These are phyloP conservation scores for Tachypleus tridentatus DNA, from an alignment of 1,140 invertebrate species.

Conservation along the genomic window DNA sequence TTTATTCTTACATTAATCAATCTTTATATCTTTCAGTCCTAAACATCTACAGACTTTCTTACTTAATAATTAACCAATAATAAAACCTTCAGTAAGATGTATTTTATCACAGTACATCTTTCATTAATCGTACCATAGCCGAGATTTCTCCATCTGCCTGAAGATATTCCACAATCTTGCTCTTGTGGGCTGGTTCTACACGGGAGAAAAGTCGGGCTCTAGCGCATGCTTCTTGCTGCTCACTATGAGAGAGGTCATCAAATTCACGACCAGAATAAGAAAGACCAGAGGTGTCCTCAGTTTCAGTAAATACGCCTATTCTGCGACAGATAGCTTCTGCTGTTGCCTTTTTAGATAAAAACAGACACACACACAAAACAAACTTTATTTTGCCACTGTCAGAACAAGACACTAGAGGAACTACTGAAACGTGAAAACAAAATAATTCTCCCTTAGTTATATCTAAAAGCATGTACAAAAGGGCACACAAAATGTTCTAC, in stretches of 20 bases:
- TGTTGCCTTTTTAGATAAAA: slow-evolving; percentile 44
- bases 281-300: slow-evolving; percentile 86
- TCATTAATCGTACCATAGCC: slow-evolving; percentile 64
- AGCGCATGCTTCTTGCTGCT: slow-evolving; percentile 83
- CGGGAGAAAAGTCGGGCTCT: slow-evolving; percentile 92
- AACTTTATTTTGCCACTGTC: no score
- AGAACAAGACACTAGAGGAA: no score
- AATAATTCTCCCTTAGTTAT: no score
- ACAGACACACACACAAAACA: no score
- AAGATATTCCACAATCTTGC: slow-evolving; percentile 97
- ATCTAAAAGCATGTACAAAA: no score
- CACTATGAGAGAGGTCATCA: slow-evolving; percentile 80
- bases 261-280: slow-evolving; percentile 98
- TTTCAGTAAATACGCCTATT: slow-evolving; percentile 95
- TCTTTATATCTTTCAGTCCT: neutral
- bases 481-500: no score
- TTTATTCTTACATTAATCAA: neutral
- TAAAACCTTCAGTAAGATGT: neutral
- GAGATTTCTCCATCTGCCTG: slow-evolving; percentile 99
- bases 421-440: no score
- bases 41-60: neutral
- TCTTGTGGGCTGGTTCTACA: slow-evolving; percentile 98
- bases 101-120: neutral
- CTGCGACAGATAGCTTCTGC: slow-evolving; percentile 98
- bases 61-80: neutral